Evolutionary conservation across 2,797 vertebrate genomes (phyloP).

Genomic region (Xyrichtys novacula): DNA sequence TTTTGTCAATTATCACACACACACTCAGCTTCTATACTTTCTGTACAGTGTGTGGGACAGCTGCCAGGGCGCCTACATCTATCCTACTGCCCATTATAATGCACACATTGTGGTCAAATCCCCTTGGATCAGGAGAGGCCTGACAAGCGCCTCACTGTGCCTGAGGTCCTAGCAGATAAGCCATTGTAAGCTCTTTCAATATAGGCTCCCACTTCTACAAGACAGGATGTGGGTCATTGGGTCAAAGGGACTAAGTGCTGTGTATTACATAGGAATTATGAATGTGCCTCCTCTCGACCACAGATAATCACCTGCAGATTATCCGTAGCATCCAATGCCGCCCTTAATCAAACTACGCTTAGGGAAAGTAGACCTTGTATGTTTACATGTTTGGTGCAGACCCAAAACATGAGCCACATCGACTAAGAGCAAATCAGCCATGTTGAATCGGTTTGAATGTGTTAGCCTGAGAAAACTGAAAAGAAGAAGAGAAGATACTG

Average conservation of each 20-base stretch:
- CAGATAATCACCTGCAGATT: constrained; percentile 77
- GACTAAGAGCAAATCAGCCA: constrained; percentile 48
- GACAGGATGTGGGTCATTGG: constrained; percentile 82
- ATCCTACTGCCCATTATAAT: constrained; percentile 72
- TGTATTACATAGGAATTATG: constrained; percentile 80
- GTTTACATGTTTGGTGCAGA: constrained; percentile 50
- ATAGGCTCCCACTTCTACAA: constrained; percentile 69
- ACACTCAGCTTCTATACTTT: constrained; percentile 47
- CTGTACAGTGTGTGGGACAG: constrained; percentile 69
- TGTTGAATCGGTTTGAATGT: constrained; percentile 14
- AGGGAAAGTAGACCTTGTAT: constrained; percentile 60
- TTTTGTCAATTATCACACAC: constrained; percentile 19
- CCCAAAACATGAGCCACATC: constrained; percentile 42
- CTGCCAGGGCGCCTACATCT: constrained; percentile 69
- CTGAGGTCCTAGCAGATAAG: constrained; percentile 76
- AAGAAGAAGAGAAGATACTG: too few relatives aligned
- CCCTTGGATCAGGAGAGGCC: constrained; percentile 68
- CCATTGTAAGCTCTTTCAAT: constrained; percentile 81
- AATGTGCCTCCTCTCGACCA: constrained; percentile 54
- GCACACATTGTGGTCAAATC: constrained; percentile 76
- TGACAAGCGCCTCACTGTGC: constrained; percentile 80
- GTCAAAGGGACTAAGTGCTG: constrained; percentile 75
- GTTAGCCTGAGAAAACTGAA: constrained; percentile 10
- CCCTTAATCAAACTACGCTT: constrained; percentile 72
- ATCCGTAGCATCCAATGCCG: constrained; percentile 59